Conservation (phyloP, 1,140 invertebrate genomes). For the Brachionus sp. region DNA sequence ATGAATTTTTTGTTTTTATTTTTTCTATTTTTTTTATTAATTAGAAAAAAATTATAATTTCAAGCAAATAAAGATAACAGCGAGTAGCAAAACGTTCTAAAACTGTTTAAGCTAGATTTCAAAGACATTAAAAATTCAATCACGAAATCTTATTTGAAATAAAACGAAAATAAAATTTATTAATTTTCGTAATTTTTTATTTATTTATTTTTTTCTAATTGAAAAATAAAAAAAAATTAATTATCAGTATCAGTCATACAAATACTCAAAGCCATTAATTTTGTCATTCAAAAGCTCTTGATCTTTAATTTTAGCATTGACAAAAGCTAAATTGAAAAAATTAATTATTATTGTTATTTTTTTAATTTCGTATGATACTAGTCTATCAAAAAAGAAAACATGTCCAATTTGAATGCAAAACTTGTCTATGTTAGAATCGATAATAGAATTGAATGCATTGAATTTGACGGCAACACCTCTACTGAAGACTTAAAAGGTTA, state of each 20-base stretch:
- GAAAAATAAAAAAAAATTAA: not conserved
- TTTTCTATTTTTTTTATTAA: not conserved
- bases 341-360: not conserved
- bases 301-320: not conserved
- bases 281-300: not conserved
- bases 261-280: not conserved
- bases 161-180: not conserved
- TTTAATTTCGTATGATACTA: not conserved
- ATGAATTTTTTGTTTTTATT: not conserved
- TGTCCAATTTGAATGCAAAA: not conserved
- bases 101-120: not conserved
- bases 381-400: not conserved
- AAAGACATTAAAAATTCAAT: slow-evolving; percentile 3
- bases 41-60: slow-evolving; percentile 2
- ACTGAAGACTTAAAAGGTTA: slow-evolving; percentile 14
- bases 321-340: not conserved
- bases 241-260: slow-evolving; percentile 10
- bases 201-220: not conserved
- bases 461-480: not conserved
- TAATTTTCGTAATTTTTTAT: slow-evolving; percentile 20
- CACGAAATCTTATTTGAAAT: not conserved
- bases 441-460: slow-evolving; percentile 32
- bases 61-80: slow-evolving; percentile 9
- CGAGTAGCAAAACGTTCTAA: not conserved
- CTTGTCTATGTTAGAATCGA: slow-evolving; percentile 32